Evolutionary conservation across 2,888 invertebrate species (phyloP), one percentile per base, ranked within the genome.

Genomic region (Smittia sp.): DNA sequence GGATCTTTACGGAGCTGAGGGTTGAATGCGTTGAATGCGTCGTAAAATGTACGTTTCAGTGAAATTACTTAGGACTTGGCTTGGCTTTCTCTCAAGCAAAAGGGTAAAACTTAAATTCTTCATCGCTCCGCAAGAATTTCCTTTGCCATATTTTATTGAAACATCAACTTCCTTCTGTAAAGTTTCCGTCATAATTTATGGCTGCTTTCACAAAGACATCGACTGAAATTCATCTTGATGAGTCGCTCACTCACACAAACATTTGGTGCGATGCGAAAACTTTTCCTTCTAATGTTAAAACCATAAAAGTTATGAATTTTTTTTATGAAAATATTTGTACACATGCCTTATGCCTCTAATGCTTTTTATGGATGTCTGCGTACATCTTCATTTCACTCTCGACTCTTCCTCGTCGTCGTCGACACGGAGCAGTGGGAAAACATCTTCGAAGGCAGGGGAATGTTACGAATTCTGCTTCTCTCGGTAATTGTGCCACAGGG

Each of bases 301-400:
- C 39, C 68, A 69, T 69, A 69, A 69, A 69, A 69, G 68, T 69
- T 69, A 69, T 69, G 68, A 69, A 69, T 69, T 69, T 67, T n/a
- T 69, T 67, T 32, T 69, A 24, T 46, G 46, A 69, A 52, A 69
- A 69, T 46, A 25, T 46, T 69, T 69, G 46, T 52, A 22, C 25
- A 69, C 25, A 52, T 52, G 46, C 68, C 46, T 46, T 24, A 2
- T 46, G 18, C 25, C 68, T 46, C 39, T 38, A 38, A 25, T 39
- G 68, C 25, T 20, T 46, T 46, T 69, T 63, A 27, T 63, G 63
- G 52, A 69, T 69, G 68, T 69, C 68, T 69, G 68, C 22, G 68
- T 52, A 38, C 68, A 69, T 52, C 46, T 69, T 69, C 68, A 69
- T 69, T 52, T 25, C 20, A 27, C 27, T 58, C 20, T 58, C 46